These are phyloP conservation scores for Aphelenchoides besseyi DNA, from an alignment of 1,140 invertebrate species.

Conservation along the genomic window DNA sequence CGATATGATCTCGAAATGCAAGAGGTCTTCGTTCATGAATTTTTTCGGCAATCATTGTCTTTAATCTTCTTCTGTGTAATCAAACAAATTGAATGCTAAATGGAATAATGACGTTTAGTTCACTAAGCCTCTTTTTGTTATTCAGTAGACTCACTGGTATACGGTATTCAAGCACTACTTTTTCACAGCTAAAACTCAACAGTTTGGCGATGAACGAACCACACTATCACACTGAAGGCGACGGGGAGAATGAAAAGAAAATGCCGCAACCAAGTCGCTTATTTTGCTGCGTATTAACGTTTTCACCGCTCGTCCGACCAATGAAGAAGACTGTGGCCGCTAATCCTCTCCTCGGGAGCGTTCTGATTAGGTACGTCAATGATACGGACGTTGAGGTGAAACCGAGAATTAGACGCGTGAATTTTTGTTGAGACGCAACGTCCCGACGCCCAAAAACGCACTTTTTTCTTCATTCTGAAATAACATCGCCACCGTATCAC, in stretches of 20 bases:
- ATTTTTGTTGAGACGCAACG: neutral
- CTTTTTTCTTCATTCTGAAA: neutral
- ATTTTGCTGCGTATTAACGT: neutral
- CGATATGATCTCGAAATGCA: too few relatives aligned
- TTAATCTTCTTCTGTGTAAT: neutral
- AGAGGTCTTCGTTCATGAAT: too few relatives aligned
- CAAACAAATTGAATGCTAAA: neutral
- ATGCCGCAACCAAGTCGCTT: too few relatives aligned
- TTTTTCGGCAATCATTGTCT: too few relatives aligned
- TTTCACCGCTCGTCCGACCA: neutral
- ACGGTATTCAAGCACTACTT: neutral
- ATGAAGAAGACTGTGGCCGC: neutral
- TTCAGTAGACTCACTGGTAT: neutral
- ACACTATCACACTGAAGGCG: neutral
- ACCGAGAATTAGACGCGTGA: neutral
- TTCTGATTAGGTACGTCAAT: neutral
- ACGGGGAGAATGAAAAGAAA: neutral
- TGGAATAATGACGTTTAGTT: neutral
- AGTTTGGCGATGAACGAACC: neutral
- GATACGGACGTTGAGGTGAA: neutral
- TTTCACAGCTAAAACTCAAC: constrained; percentile 4
- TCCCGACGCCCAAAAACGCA: neutral
- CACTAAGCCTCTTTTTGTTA: neutral
- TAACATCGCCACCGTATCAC: neutral
- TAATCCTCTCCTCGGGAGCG: neutral